Evolutionary conservation across 2,113 vertebrate genomes (phyloP), one percentile per base, ranked within the genome.

Genomic region (Scortum barcoo): DNA sequence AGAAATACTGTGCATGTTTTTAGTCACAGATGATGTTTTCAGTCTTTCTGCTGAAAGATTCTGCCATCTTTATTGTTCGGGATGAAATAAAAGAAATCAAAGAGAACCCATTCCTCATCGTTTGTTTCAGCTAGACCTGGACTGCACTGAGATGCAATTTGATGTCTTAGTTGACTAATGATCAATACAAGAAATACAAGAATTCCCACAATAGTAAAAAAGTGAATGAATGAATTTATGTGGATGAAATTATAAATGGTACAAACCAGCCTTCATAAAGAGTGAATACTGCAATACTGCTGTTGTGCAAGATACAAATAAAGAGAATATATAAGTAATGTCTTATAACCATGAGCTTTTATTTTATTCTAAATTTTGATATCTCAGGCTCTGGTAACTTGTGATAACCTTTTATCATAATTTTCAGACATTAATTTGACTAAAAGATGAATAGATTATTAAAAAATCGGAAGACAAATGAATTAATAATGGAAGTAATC

Each of bases 401-500:
- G 60, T 13, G 20, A 60, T 60, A 60, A 60, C 16, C 28, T 36
- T 16, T 11, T 20, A 20, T 60, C 4, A 61, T 20, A 57, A 22
- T 0, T 36, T n/a, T 53, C 8, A 54, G 8, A 60, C 16, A 62
- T 67, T 26, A 68, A 72, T 51, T 61, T 53, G 28, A 58, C 17
- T 22, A n/a, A 60, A 84, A 74, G 5, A 48, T 72, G 2, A 26
- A 56, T 17, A 40, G 50, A 60, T 56, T 51, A 28, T 36, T 53
- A 13, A 57, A 56, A 62, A 63, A 60, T 20, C 2, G 53, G 40
- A 1, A 7, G 12, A 80, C 36, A 12, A 30, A 33, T 42, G 0
- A 20, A 46, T 30, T 53, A 42, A 42, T 42, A 28, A 58, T 30
- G n/a, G 62, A 44, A 44, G 33, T 28, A 11, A 76, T 54, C 8